Conservation (phyloP, 2,113 vertebrate species). For the Herpailurus yagouaroundi region DNA sequence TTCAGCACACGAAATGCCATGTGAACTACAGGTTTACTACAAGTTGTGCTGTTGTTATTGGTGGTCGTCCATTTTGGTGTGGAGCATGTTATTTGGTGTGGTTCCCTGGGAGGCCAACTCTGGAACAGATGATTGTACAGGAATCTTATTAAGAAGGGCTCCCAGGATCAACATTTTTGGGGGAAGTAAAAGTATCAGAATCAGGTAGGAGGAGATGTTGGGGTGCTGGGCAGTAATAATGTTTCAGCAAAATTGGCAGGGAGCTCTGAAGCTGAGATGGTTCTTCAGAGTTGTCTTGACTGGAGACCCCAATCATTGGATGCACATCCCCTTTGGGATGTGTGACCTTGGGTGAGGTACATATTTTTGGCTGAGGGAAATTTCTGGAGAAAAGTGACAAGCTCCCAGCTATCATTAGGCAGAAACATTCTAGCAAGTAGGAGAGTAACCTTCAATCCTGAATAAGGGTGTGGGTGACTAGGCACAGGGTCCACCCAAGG, state of each 20-base stretch:
- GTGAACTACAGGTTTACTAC: neutral
- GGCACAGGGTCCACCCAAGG: neutral
- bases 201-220: neutral
- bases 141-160: neutral
- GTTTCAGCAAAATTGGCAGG: neutral
- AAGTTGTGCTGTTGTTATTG: too few relatives aligned
- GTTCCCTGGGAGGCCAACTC: neutral
- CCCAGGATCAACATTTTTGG: neutral
- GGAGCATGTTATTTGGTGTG: neutral
- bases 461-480: neutral
- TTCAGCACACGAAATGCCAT: neutral
- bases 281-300: neutral
- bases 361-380: neutral
- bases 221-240: neutral
- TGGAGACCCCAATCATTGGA: neutral
- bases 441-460: neutral
- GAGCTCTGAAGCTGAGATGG: neutral
- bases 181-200: neutral
- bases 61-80: neutral
- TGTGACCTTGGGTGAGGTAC: neutral
- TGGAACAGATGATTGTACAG: neutral
- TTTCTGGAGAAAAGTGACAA: neutral
- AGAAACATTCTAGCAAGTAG: neutral
- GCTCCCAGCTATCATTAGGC: neutral
- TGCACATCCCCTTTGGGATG: neutral